Base-by-base conservation (phyloP, 2,888 invertebrate genomes). In the Acrobasis repandana region DNA sequence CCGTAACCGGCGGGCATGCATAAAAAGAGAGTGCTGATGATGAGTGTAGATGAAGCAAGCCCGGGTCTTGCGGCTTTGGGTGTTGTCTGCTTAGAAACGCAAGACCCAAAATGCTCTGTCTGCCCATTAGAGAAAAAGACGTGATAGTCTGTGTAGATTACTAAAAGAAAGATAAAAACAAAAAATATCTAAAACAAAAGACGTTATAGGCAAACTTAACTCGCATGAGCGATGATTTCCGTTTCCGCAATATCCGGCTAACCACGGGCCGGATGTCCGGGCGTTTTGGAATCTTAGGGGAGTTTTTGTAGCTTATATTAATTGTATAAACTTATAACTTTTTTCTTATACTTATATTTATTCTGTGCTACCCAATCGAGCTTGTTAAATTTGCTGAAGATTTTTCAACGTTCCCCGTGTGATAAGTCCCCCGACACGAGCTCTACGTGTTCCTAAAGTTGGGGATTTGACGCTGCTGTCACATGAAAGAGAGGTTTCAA, bases 381-480 rank as follows among this genome's bases (percentile, higher is more conserved):
- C 38, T 54, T 54, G 38, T 54, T 1, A n/a, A 38, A 38, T 38
- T 54, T 9, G 11, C 34, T 9, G 36, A 52, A 36, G 28, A 28
- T 28, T 28, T 28, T 28, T 28, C 28, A 5, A 1, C 9, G 34
- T 9, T 11, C 38, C 14, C 16, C 1, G 38, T 1, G 38, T 11
- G 54, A 54, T 43, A 54, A 54, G 38, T 54, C 54, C 14, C 14
- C 11, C 15, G 14, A 8, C 18, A 5, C 28, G 28, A 6, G 28
- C 28, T 18, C 18, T 28, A 48, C 57, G 47, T 58, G 57, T 58
- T 58, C 48, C 14, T 15, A 1, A 49, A 48, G 57, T 58, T 47
- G 57, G 57, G 57, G 57, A 48, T 58, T 58, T 57, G 14, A 14
- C 48, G 56, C 28, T 56, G 16, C 46, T 58, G 57, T 48, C 33